Evolutionary conservation across 2,888 invertebrate species (phyloP).

Genomic region (Epinotia brunnichana): DNA sequence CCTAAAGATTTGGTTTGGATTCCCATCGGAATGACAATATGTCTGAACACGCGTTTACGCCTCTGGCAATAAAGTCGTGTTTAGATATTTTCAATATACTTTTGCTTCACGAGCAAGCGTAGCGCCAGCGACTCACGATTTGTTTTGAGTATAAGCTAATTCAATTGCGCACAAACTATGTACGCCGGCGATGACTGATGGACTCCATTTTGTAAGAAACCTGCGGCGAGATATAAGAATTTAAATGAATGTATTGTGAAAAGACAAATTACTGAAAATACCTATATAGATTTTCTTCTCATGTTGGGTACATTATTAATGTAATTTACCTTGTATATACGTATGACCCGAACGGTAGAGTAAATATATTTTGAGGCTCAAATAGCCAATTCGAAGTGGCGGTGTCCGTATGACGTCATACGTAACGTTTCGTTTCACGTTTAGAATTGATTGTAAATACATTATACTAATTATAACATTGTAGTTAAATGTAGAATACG

Average conservation of each 20-base stretch:
- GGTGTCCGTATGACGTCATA: slow-evolving; percentile 72
- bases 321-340: slow-evolving; percentile 81
- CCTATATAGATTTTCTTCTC: slow-evolving; percentile 71
- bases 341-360: slow-evolving; percentile 76
- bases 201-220: slow-evolving; percentile 70
- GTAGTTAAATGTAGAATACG: slow-evolving; percentile 72
- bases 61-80: neutral
- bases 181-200: slow-evolving; percentile 66
- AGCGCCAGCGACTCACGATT: slow-evolving; percentile 3
- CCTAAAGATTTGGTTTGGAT: neutral
- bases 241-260: slow-evolving; percentile 61
- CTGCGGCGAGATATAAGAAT: slow-evolving; percentile 55
- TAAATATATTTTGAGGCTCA: slow-evolving; percentile 75
- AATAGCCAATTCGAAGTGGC: slow-evolving; percentile 59
- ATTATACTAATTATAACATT: slow-evolving; percentile 64
- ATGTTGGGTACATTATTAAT: slow-evolving; percentile 73
- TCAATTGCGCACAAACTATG: slow-evolving; percentile 72
- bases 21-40: no score
- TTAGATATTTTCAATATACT: neutral
- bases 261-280: slow-evolving; percentile 65
- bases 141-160: slow-evolving; percentile 39
- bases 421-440: slow-evolving; percentile 69
- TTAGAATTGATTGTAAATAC: slow-evolving; percentile 80
- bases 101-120: neutral
- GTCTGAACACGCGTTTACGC: neutral